Conservation (phyloP, 2,113 vertebrate species). For the Cavia porcellus region DNA sequence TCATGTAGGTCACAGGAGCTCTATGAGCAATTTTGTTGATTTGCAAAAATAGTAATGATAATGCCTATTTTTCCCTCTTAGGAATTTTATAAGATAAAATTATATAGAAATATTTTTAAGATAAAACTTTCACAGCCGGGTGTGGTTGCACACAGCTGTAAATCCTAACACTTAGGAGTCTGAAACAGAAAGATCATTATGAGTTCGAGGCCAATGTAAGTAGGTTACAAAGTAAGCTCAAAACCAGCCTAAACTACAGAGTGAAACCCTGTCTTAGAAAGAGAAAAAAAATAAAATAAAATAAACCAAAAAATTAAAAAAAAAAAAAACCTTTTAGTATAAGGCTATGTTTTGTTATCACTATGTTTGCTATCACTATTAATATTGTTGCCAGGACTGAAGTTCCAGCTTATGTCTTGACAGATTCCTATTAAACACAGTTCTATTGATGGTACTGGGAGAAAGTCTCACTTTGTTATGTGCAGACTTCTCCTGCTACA, state of each 20-base stretch:
- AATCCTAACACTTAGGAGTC: background rate
- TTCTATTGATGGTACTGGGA: background rate
- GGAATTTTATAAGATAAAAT: slow-evolving; percentile 59
- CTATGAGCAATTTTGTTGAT: slow-evolving; percentile 35
- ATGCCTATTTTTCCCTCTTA: slow-evolving; percentile 46
- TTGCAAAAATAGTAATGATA: slow-evolving; percentile 60
- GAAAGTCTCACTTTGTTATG: slow-evolving; percentile 12
- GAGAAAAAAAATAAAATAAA: too few relatives aligned
- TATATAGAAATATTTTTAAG: slow-evolving; percentile 49
- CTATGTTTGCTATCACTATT: background rate
- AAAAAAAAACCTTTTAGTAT: background rate
- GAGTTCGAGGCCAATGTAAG: background rate
- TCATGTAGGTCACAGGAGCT: slow-evolving; percentile 46
- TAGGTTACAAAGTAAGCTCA: background rate
- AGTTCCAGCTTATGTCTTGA: background rate
- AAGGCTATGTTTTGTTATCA: background rate
- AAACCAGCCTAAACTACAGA: background rate
- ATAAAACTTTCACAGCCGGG: slow-evolving; percentile 22
- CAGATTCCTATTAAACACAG: background rate
- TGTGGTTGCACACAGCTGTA: background rate
- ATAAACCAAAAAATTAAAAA: too few relatives aligned
- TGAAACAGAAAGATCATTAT: background rate
- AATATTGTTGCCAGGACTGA: background rate
- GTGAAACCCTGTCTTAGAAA: background rate
- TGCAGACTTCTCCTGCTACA: slow-evolving; percentile 34